Evolutionary conservation across 35 echinoderm and acorn worm genomes (phyloP).

Genomic region (Patiria miniata): DNA sequence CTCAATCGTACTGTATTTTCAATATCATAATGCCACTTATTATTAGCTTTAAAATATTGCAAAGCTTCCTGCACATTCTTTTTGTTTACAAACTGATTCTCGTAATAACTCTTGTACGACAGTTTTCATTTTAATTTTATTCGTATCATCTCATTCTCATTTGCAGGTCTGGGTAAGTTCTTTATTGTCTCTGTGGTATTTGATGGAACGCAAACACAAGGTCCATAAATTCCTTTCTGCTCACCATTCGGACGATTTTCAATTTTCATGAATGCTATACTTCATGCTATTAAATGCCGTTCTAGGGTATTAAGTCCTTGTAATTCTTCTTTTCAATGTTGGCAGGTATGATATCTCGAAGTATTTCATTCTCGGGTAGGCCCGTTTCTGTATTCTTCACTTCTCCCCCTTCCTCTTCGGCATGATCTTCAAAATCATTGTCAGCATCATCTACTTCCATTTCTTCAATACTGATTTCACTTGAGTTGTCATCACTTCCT

Average conservation of each 20-base stretch:
- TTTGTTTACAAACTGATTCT: constrained; percentile 63
- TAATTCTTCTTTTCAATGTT: constrained; percentile 26
- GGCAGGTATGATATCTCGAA: too few species aligned
- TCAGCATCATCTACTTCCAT: too few species aligned
- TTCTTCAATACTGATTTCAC: too few species aligned
- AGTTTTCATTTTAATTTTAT: constrained; percentile 71
- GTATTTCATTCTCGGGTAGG: too few species aligned
- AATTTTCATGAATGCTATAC: constrained; percentile 64
- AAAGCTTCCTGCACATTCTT: constrained; percentile 44
- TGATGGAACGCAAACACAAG: too few species aligned
- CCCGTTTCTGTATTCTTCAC: too few species aligned
- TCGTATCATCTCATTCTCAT: constrained; percentile 51
- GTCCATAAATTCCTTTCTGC: constrained; percentile 64
- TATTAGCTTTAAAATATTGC: constrained; percentile 52
- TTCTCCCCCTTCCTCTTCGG: too few species aligned
- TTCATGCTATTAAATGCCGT: constrained; percentile 45
- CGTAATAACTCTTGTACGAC: constrained; percentile 66
- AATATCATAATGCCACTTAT: constrained; percentile 49
- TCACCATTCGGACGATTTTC: constrained; percentile 47
- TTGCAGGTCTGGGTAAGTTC: constrained; percentile 34
- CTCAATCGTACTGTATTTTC: constrained; percentile 25
- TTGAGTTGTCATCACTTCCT: too few species aligned
- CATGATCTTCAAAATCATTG: too few species aligned
- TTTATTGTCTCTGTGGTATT: constrained; percentile 46
- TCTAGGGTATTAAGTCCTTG: constrained; percentile 39